Evolutionary conservation across 2,113 vertebrate genomes (phyloP).

Genomic region (Sorex araneus): DNA sequence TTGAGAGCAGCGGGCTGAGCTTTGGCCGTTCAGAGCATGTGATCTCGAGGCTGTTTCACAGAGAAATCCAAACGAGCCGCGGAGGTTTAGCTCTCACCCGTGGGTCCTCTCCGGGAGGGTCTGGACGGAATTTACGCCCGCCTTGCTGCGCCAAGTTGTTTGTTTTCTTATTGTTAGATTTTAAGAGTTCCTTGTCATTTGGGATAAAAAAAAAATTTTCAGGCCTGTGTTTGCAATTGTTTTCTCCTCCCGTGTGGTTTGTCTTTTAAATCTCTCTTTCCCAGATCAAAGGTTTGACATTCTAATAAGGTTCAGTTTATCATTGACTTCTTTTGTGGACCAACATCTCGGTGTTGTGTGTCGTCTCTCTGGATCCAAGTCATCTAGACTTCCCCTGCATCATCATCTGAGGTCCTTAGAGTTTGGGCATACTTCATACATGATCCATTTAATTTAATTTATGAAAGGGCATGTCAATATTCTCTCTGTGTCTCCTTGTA

Average conservation of each 20-base stretch:
- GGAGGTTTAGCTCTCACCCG: rapidly evolving
- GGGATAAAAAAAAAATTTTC: background rate
- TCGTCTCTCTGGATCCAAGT: too few relatives aligned
- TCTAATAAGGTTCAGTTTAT: background rate
- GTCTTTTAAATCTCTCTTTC: background rate
- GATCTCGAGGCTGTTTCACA: too few relatives aligned
- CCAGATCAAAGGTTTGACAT: background rate
- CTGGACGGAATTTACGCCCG: background rate
- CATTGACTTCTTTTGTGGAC: background rate
- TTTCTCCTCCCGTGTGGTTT: background rate
- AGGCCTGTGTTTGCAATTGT: background rate
- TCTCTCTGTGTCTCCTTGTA: background rate
- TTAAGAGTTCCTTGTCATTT: background rate
- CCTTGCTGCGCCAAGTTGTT: background rate
- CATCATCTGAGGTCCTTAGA: background rate
- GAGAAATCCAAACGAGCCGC: too few relatives aligned
- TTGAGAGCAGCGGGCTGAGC: too few relatives aligned
- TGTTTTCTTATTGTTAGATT: background rate
- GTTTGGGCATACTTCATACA: background rate
- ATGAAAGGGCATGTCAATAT: too few relatives aligned
- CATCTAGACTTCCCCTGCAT: background rate
- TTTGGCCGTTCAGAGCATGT: too few relatives aligned
- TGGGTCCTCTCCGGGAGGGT: rapidly evolving
- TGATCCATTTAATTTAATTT: background rate
- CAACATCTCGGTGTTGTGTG: background rate